These are phyloP conservation scores for Tenebrio molitor DNA, from an alignment of 1,140 invertebrate genomes.

Conservation along the genomic window DNA sequence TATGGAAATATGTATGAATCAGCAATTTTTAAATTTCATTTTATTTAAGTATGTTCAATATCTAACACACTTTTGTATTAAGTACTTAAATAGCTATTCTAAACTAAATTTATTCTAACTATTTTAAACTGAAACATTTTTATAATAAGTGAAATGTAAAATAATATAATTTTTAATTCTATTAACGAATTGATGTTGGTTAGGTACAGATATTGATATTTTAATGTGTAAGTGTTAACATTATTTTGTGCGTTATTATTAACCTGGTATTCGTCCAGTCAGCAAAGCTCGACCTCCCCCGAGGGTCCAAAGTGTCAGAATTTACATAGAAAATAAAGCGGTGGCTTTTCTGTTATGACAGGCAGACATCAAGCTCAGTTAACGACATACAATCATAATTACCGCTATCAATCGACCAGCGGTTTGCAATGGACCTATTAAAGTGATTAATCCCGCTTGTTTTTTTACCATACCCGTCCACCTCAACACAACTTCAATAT, in stretches of 20 bases:
- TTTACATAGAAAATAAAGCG: slow-evolving; percentile 53
- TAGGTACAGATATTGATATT: no score
- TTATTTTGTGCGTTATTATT: slow-evolving; percentile 10
- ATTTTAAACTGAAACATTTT: no score
- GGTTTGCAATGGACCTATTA: slow-evolving; percentile 58
- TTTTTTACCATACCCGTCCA: slow-evolving; percentile 41
- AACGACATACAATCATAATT: slow-evolving; percentile 60
- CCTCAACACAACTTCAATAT: slow-evolving; percentile 58
- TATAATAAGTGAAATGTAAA: no score
- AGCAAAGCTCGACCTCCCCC: slow-evolving; percentile 27
- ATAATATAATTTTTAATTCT: no score
- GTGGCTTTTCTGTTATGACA: slow-evolving; percentile 56
- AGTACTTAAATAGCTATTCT: no score
- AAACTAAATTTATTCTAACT: no score
- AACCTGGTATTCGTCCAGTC: slow-evolving; percentile 5
- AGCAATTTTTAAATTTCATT: no score
- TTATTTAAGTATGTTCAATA: no score
- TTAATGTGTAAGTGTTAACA: no score
- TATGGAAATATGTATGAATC: no score
- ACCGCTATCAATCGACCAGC: slow-evolving; percentile 56
- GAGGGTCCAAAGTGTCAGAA: slow-evolving; percentile 40
- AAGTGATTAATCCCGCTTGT: slow-evolving; percentile 57
- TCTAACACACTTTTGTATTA: no score
- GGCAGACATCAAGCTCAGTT: slow-evolving; percentile 56
- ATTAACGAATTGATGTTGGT: no score